Percentiles rank a stretch among this genome's conserved stretches.
These are phyloP conservation scores for Philonicus albiceps DNA, from an alignment of 2,888 invertebrate species.

Conservation along the genomic window DNA sequence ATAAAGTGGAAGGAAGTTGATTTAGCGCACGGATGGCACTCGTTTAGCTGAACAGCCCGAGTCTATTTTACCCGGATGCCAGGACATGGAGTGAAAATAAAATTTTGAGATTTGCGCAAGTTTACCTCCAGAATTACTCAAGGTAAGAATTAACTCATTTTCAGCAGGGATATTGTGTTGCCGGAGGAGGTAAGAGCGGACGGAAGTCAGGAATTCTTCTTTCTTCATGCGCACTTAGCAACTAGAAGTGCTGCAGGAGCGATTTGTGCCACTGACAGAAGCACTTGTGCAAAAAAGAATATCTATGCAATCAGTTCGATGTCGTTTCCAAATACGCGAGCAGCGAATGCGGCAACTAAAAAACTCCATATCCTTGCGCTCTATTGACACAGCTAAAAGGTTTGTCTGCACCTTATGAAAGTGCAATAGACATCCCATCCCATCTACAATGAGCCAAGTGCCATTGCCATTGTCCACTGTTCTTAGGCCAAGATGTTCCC, in stretches of 20 bases:
- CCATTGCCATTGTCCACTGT: background rate
- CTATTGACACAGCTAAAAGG: background rate
- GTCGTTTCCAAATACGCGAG: background rate
- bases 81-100: background rate
- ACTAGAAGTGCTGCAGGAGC: background rate
- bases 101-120: background rate
- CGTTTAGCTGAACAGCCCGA: background rate
- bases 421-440: background rate
- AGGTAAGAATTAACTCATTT: background rate
- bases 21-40: background rate
- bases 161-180: background rate
- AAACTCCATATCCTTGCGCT: background rate
- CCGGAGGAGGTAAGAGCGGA: too few species aligned
- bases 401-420: background rate
- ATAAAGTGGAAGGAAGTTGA: background rate
- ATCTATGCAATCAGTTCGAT: background rate
- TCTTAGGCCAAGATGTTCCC: background rate
- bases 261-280: background rate
- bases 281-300: background rate
- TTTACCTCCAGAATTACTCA: background rate
- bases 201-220: background rate
- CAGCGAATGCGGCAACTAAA: background rate
- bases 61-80: background rate
- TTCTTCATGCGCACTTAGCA: background rate
- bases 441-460: background rate